Percentiles rank a stretch among this genome's conserved stretches.
Conservation (phyloP, 2,888 invertebrate genomes). For the Nemotelus pantherinus region DNA sequence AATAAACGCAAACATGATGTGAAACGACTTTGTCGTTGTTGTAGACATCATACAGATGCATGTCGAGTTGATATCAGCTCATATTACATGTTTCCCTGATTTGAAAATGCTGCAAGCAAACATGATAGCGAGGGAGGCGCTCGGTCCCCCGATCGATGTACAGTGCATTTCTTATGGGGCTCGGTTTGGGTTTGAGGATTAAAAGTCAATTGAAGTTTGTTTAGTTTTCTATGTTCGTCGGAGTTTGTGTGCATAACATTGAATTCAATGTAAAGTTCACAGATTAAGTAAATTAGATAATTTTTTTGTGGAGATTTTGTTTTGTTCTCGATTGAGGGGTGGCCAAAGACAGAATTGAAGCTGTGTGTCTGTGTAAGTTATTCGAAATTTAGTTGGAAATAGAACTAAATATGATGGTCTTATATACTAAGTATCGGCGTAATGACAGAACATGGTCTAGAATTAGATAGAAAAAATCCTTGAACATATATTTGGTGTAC, state of each 20-base stretch:
- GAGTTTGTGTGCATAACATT: conserved; percentile 27
- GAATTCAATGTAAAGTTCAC: conserved; percentile 30
- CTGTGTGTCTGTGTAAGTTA: too few species aligned
- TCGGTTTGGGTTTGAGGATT: conserved; percentile 17
- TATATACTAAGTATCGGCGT: too few species aligned
- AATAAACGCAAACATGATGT: conserved; percentile 29
- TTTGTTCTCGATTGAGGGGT: background rate
- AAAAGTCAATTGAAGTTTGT: conserved; percentile 37
- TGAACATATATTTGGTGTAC: too few species aligned
- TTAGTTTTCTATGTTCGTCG: background rate
- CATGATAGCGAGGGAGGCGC: background rate
- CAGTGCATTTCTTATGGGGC: background rate
- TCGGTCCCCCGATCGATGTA: background rate
- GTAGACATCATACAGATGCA: conserved; percentile 23
- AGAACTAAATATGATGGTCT: too few species aligned
- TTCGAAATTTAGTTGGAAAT: too few species aligned
- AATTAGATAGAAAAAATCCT: too few species aligned
- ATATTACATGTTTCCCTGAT: conserved; percentile 32
- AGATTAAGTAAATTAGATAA: conserved; percentile 14
- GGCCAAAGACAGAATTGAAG: background rate
- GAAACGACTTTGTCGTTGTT: background rate
- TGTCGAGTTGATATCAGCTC: conserved; percentile 14
- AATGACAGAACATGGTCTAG: too few species aligned
- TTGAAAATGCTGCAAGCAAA: conserved; percentile 2
- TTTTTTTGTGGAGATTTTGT: background rate